These are phyloP conservation scores for Oreotrochilus melanogaster DNA, from an alignment of 2,113 vertebrate genomes.

Conservation along the genomic window DNA sequence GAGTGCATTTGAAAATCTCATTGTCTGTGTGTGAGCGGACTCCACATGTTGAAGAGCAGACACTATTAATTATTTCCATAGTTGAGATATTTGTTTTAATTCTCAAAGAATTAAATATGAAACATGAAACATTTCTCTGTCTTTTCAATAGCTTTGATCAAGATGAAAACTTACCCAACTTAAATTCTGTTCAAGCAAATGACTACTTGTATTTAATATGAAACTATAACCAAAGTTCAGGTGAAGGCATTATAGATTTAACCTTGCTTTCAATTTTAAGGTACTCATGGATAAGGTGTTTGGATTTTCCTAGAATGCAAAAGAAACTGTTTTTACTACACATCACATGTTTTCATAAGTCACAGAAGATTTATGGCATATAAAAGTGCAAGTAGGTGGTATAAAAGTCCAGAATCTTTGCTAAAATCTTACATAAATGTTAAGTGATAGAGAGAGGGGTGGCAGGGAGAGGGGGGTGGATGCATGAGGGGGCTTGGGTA, in stretches of 20 bases:
- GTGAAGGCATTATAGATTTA: background rate
- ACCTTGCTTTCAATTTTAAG: background rate
- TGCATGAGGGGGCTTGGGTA: no score
- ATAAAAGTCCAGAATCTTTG: background rate
- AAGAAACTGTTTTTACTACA: background rate
- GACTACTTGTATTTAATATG: background rate
- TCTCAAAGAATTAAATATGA: background rate
- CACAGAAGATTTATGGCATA: background rate
- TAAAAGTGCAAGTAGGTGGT: background rate
- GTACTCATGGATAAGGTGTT: background rate
- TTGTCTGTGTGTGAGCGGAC: background rate
- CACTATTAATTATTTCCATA: background rate
- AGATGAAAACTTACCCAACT: background rate
- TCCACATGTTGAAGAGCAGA: background rate
- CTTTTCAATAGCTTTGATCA: background rate
- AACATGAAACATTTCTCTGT: background rate
- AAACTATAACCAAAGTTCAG: background rate
- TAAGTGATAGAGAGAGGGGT: background rate
- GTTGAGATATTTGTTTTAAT: background rate
- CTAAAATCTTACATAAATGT: background rate
- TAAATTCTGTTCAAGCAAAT: background rate
- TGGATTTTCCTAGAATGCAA: background rate
- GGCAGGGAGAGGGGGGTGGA: no score
- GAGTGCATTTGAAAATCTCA: background rate
- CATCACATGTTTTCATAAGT: background rate